Evolutionary conservation across 2,797 vertebrate genomes (phyloP), one percentile per base, ranked within the genome.

Genomic region (Onychomys leucogaster): DNA sequence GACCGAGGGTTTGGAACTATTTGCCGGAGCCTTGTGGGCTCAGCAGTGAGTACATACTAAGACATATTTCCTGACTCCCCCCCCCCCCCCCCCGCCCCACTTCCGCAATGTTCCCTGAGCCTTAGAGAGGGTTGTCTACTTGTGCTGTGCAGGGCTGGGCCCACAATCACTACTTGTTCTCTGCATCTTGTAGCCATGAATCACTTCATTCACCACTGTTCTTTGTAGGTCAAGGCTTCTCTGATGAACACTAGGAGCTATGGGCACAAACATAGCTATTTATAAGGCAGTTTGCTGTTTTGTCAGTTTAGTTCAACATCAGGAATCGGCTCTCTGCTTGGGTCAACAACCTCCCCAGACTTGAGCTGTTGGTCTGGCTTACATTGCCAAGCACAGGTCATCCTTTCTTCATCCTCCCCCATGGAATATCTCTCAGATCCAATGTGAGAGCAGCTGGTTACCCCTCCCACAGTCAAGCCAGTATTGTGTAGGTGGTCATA

Each of bases 211-310:
- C 85, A 87, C 23, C 32, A 17, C 49, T 3, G 25, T 82, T 41
- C 80, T 82, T 41, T 37, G 55, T 82, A 59, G n/a, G 80, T 19
- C 29, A 67, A 55, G 49, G 49, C 85, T 88, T 88, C 85, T 73
- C 49, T 41, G 9, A 86, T 43, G 8, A 52, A 52, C 21, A n/a
- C 63, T 86, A 32, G 76, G 43, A 73, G n/a, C 85, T 88, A 41
- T 32, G 12, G 49, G 67, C n/a, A 55, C 29, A 57, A 87, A 55
- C 49, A 71, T 32, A 57, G 49, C 41, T 88, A 73, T 73, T 88
- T 87, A 57, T 73, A 73, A 71, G 85, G 12, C 67, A 57, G 16
- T 88, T 73, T 73, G 16, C 9, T 8, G 67, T 49, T 57, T 87
- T 71, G 67, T 29, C 52, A 41, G 8, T 57, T 73, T 88, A 57